These are phyloP conservation scores for Yoshiicerus persimilis DNA, from an alignment of 1,140 invertebrate genomes.

Conservation along the genomic window DNA sequence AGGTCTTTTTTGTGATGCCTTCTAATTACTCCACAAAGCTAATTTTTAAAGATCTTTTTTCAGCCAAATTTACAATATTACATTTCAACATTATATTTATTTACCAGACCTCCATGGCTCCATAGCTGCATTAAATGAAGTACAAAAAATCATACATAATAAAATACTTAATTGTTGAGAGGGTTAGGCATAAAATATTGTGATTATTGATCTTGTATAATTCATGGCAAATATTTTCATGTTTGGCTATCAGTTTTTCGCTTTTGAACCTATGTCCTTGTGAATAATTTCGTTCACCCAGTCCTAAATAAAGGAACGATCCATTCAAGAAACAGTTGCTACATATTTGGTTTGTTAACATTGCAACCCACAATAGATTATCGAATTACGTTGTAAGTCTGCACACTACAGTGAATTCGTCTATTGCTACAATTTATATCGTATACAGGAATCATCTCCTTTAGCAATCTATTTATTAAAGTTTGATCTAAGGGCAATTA, in stretches of 20 bases:
- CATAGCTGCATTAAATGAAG: no score
- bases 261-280: neutral
- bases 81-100: no score
- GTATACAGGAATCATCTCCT: no score
- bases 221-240: neutral
- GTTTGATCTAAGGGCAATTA: no score
- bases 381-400: neutral
- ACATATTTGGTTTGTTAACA: neutral
- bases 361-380: neutral
- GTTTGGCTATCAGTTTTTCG: neutral
- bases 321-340: neutral
- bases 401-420: neutral
- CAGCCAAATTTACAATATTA: no score
- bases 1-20: no score
- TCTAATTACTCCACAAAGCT: no score
- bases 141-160: no score
- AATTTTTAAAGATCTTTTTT: no score
- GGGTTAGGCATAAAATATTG: neutral
- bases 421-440: neutral
- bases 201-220: neutral
- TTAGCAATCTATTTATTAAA: no score
- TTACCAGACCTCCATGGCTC: no score
- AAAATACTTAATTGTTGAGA: neutral
- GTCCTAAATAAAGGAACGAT: neutral
- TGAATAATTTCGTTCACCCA: neutral